Conservation (phyloP, 2,113 vertebrate genomes). For the Myiopsitta monachus region DNA sequence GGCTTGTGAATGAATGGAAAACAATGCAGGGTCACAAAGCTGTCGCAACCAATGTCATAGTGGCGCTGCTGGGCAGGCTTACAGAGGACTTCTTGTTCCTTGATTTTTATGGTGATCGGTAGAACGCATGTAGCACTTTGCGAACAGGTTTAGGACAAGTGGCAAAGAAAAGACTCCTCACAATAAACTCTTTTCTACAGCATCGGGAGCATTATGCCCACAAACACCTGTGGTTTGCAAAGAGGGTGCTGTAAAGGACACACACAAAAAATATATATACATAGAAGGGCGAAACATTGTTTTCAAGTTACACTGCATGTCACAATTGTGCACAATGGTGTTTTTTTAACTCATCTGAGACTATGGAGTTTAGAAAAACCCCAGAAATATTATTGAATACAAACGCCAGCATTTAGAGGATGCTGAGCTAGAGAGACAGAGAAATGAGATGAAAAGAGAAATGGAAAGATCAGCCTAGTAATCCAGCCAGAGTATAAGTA, state of each 20-base stretch:
- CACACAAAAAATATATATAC: constrained; percentile 44
- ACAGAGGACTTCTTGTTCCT: constrained; percentile 81
- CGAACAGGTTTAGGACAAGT: constrained; percentile 83
- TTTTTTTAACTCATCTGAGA: constrained; percentile 37
- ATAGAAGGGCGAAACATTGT: constrained; percentile 53
- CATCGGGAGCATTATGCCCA: constrained; percentile 65
- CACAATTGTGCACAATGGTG: constrained; percentile 49
- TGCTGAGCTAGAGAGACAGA: background rate
- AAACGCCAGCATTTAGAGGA: constrained; percentile 6
- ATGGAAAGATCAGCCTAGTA: background rate
- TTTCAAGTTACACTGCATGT: constrained; percentile 61
- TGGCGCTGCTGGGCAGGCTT: constrained; percentile 73
- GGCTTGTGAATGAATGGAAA: constrained; percentile 86
- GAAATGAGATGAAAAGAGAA: background rate
- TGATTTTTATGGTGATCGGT: constrained; percentile 88
- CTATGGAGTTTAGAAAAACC: background rate
- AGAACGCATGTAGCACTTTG: constrained; percentile 81
- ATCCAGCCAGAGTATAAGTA: background rate
- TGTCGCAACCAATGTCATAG: constrained; percentile 82
- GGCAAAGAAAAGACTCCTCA: constrained; percentile 77
- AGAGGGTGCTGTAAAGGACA: constrained; percentile 41
- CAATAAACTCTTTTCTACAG: constrained; percentile 75
- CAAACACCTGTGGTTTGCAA: constrained; percentile 90
- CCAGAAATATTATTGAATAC: constrained; percentile 7
- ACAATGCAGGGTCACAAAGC: constrained; percentile 86